Evolutionary conservation across 2,888 invertebrate genomes (phyloP), one percentile per base, ranked within the genome.

Genomic region (Lottia scabra): DNA sequence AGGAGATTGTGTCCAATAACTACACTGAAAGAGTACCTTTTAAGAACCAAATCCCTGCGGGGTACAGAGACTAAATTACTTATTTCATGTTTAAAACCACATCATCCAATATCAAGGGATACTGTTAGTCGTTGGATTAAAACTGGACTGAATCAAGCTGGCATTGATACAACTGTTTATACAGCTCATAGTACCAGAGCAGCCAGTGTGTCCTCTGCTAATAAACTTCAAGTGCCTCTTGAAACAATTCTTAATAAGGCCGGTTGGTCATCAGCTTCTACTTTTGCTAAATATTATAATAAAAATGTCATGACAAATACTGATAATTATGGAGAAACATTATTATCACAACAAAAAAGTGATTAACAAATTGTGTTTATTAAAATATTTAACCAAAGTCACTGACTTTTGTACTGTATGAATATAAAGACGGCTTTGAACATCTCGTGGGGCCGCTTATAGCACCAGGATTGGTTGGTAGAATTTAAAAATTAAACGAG

Each of bases 71-170:
- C 45, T 1, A 56, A 44, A 23, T 45, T 79, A 15, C 74, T 79
- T 48, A 65, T 76, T 13, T 64, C 65, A 10, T 66, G 46, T 63
- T 27, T 46, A 10, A 77, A 76, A 48, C 74, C 75, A 8, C 67
- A 76, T 65, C 65, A 48, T 19, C 46, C 44, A 15, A 72, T 79
- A 0, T 63, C 68, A 10, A 74, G 45, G 56, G 46, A 66, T 44
- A 77, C 79, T 10, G 27, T 77, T 2, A 43, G 70, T 27, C 44
- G 77, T 26, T 78, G 74, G 75, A 66, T 78, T 23, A 72, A 73
- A 64, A 8, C 43, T 15, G 46, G 64, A 8, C 67, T 79, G 38
- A 63, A 5, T 10, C 6, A 63, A 19, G 23, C 77, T 16, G 76
- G 75, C 43, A 72, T 76, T 30, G 72, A 76, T 62, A 70, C 63